Evolutionary conservation across 2,113 vertebrate genomes (phyloP).

Genomic region (Cyanoderma ruficeps): DNA sequence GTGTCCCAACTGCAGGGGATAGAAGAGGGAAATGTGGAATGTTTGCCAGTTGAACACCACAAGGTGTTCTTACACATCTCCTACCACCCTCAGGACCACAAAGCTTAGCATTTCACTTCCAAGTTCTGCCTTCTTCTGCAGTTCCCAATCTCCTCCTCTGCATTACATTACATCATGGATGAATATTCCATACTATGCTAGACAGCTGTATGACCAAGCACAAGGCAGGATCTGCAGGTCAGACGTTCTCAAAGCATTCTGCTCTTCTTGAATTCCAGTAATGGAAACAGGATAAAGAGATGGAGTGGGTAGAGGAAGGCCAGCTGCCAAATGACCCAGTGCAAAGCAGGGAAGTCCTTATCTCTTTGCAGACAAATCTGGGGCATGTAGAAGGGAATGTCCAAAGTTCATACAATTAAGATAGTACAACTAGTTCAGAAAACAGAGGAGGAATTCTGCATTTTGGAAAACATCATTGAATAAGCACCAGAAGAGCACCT

Average conservation of each 20-base stretch:
- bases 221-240: neutral
- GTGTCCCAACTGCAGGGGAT: neutral
- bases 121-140: neutral
- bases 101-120: neutral
- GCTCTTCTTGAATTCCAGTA: neutral
- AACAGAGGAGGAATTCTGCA: neutral
- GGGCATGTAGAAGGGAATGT: neutral
- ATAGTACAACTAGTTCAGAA: neutral
- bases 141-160: neutral
- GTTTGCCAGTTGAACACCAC: neutral
- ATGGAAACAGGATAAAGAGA: neutral
- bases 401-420: neutral
- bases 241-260: neutral
- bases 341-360: neutral
- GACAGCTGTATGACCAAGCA: neutral
- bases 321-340: neutral
- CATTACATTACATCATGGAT: neutral
- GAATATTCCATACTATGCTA: neutral
- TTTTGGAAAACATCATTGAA: neutral
- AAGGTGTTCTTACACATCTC: neutral
- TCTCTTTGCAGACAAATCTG: neutral
- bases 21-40: neutral
- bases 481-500: neutral
- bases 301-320: neutral
- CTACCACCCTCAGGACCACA: neutral